Conservation (phyloP, 2,888 invertebrate genomes). For the Pegoplata infirma region DNA sequence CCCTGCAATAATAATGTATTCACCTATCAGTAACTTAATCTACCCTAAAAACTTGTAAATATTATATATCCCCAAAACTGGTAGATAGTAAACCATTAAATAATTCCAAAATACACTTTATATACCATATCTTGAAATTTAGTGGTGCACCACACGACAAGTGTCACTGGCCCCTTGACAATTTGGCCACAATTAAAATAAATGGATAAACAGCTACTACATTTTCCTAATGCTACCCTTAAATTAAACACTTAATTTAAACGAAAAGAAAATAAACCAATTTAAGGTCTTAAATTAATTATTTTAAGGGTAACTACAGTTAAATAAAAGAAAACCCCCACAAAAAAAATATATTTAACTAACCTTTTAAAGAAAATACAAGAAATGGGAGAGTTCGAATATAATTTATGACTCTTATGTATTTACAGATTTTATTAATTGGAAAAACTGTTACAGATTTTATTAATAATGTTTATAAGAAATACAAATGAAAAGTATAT, state of each 20-base stretch:
- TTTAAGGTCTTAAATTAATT: conserved; percentile 50
- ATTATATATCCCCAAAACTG: too few species aligned
- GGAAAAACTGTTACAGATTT: conserved; percentile 68
- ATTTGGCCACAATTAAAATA: conserved; percentile 5
- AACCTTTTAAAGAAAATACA: neutral
- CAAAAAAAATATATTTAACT: neutral
- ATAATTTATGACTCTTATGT: conserved; percentile 75
- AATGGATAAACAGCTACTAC: too few species aligned
- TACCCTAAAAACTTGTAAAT: too few species aligned
- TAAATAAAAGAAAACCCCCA: neutral
- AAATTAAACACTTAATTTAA: conserved; percentile 34
- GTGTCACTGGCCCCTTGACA: conserved; percentile 19
- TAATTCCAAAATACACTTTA: neutral
- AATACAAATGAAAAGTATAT: too few species aligned
- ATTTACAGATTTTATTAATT: conserved; percentile 76
- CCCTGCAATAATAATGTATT: too few species aligned
- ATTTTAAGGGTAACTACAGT: conserved; percentile 24
- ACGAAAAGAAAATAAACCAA: neutral
- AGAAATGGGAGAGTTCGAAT: conserved; percentile 2
- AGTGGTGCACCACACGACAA: conserved; percentile 29
- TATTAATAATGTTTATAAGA: neutral
- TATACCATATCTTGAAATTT: conserved; percentile 3
- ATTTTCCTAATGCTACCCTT: too few species aligned
- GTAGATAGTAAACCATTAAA: too few species aligned
- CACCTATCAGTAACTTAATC: too few species aligned